A percentile compares a stretch with the other conserved stretches of the same genome.
phyloP scores from a whole-genome alignment of 2,888 invertebrate genomes.

The Cataglyphis livida region DNA sequence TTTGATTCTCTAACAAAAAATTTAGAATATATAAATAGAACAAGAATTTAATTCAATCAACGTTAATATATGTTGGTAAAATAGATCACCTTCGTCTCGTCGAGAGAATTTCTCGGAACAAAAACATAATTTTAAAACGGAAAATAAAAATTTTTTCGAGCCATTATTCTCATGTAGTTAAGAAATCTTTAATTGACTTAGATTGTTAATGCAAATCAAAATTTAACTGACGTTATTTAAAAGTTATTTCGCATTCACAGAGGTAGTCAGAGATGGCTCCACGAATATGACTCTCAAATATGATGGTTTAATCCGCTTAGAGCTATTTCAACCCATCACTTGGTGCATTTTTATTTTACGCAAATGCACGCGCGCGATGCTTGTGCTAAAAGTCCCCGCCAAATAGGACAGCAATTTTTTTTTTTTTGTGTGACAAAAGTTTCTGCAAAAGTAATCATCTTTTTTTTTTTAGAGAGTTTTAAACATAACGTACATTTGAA shows the following conservation, averaged over 20 bases:
- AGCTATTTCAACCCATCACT: not conserved
- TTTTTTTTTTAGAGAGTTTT: not conserved
- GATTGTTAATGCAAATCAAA: too few species aligned
- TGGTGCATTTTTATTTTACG: slow-evolving; percentile 26
- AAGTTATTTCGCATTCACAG: not conserved
- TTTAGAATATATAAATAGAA: not conserved
- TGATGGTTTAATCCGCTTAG: slow-evolving; percentile 1
- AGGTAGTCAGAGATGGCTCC: slow-evolving; percentile 14
- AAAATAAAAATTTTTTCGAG: not conserved
- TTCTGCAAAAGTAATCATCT: not conserved
- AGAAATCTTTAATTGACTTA: not conserved
- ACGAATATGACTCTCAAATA: not conserved
- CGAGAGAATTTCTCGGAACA: not conserved
- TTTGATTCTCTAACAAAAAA: not conserved
- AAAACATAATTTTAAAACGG: not conserved
- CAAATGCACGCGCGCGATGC: not conserved
- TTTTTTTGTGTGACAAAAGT: not conserved
- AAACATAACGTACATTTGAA: slow-evolving; percentile 7
- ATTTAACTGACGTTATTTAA: not conserved
- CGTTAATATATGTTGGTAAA: not conserved
- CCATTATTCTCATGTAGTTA: not conserved
- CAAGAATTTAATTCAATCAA: not conserved
- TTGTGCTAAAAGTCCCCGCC: not conserved
- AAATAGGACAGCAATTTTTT: slow-evolving; percentile 5
- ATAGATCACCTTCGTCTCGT: too few species aligned